These are phyloP conservation scores for Spodoptera littoralis DNA, from an alignment of 2,888 invertebrate species.

Conservation along the genomic window DNA sequence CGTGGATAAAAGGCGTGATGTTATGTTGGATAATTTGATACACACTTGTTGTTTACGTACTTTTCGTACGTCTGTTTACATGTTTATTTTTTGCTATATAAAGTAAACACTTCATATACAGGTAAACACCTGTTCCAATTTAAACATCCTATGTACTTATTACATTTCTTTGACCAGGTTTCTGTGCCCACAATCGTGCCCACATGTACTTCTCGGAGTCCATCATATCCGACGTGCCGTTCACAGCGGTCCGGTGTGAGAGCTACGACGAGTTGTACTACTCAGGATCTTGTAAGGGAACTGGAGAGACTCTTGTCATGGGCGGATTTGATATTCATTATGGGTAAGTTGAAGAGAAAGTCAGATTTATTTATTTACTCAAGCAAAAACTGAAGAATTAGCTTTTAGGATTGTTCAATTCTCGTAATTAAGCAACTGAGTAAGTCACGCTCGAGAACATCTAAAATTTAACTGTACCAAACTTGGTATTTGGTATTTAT, in stretches of 20 bases:
- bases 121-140: too few species aligned
- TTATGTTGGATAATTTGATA: too few species aligned
- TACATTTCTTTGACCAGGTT: conserved; percentile 65
- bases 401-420: conserved; percentile 16
- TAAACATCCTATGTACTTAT: not conserved
- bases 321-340: conserved; percentile 86
- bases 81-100: too few species aligned
- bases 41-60: too few species aligned
- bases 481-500: conserved; percentile 33
- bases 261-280: conserved; percentile 84
- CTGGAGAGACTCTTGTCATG: conserved; percentile 86
- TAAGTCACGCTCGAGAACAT: conserved; percentile 14
- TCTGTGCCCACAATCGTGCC: conserved; percentile 87
- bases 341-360: conserved; percentile 69
- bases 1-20: too few species aligned
- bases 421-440: conserved; percentile 9
- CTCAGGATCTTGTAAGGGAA: conserved; percentile 79
- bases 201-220: conserved; percentile 88
- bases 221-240: conserved; percentile 80
- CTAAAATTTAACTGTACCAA: conserved; percentile 10
- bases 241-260: conserved; percentile 83
- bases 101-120: too few species aligned
- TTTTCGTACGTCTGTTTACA: too few species aligned
- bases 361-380: conserved; percentile 6
- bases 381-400: conserved; percentile 3